Evolutionary conservation across 1,140 invertebrate genomes (phyloP).

Genomic region (Trypoxylus dichotomus): DNA sequence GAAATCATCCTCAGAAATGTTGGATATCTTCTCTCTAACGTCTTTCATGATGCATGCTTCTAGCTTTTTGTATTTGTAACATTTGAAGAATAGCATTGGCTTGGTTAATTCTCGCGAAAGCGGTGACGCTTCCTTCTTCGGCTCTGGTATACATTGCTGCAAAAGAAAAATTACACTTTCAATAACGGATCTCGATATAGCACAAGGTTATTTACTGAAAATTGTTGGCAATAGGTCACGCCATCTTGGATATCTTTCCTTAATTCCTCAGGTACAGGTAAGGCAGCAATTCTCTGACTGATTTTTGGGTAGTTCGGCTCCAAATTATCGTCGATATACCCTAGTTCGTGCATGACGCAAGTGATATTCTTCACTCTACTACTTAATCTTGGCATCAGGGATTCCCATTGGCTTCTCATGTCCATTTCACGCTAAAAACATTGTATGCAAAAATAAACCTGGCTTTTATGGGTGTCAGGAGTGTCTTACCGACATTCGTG

Average conservation of each 20-base stretch:
- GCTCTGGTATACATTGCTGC: slow-evolving; percentile 68
- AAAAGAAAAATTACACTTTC: slow-evolving; percentile 39
- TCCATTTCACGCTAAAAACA: slow-evolving; percentile 59
- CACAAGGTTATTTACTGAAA: slow-evolving; percentile 57
- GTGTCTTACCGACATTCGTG: slow-evolving; percentile 49
- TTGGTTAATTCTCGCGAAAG: slow-evolving; percentile 63
- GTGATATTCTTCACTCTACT: slow-evolving; percentile 62
- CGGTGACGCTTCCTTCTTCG: slow-evolving; percentile 61
- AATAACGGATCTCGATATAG: background rate
- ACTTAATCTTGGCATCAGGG: slow-evolving; percentile 57
- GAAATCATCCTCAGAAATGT: slow-evolving; percentile 58
- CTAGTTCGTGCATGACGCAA: slow-evolving; percentile 69
- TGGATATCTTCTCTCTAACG: slow-evolving; percentile 61
- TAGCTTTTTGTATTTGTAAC: slow-evolving; percentile 70
- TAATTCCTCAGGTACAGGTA: slow-evolving; percentile 62
- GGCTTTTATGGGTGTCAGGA: background rate
- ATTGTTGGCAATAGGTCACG: slow-evolving; percentile 65
- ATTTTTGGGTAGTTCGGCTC: slow-evolving; percentile 67
- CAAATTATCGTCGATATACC: slow-evolving; percentile 65
- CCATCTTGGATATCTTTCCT: slow-evolving; percentile 66
- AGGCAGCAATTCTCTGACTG: slow-evolving; percentile 58
- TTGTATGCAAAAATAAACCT: background rate
- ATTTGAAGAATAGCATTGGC: slow-evolving; percentile 70
- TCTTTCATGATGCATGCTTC: slow-evolving; percentile 72
- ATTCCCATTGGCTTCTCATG: slow-evolving; percentile 60